Evolutionary conservation across 2,888 invertebrate genomes (phyloP).

Genomic region (Scrobipalpa costella): DNA sequence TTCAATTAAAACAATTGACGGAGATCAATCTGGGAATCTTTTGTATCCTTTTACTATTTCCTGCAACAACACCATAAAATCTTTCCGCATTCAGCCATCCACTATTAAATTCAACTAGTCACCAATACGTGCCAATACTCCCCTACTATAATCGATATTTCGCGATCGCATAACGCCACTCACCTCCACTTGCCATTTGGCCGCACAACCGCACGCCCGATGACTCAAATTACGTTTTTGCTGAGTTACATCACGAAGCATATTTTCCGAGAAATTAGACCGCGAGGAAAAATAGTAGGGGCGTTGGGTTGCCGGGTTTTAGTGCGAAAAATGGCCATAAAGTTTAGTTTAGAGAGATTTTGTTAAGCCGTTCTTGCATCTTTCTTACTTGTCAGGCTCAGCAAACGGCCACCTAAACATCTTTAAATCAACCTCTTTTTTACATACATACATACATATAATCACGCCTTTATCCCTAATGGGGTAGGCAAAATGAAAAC

Average conservation of each 20-base stretch:
- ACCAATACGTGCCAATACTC: background rate
- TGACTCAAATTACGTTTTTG: conserved; percentile 68
- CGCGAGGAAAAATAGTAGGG: conserved; percentile 53
- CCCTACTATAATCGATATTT: conserved; percentile 12
- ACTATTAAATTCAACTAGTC: background rate
- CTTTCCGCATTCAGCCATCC: background rate
- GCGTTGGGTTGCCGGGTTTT: conserved; percentile 36
- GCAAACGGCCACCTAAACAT: too few species aligned
- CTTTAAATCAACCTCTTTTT: too few species aligned
- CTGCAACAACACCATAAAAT: background rate
- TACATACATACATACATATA: too few species aligned
- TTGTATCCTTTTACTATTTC: too few species aligned
- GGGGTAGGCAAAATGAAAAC: too few species aligned
- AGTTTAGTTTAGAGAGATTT: background rate
- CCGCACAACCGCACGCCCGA: conserved; percentile 38
- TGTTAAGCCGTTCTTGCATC: too few species aligned
- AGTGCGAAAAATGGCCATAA: background rate
- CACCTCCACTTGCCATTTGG: background rate
- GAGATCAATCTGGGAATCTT: too few species aligned
- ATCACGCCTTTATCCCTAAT: too few species aligned
- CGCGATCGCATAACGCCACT: conserved; percentile 10
- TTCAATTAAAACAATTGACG: too few species aligned
- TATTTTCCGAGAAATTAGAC: conserved; percentile 71
- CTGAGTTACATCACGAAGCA: conserved; percentile 68
- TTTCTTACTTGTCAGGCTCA: too few species aligned